Evolutionary conservation across 2,113 vertebrate genomes (phyloP).

Genomic region (Phyllostomus hastatus): DNA sequence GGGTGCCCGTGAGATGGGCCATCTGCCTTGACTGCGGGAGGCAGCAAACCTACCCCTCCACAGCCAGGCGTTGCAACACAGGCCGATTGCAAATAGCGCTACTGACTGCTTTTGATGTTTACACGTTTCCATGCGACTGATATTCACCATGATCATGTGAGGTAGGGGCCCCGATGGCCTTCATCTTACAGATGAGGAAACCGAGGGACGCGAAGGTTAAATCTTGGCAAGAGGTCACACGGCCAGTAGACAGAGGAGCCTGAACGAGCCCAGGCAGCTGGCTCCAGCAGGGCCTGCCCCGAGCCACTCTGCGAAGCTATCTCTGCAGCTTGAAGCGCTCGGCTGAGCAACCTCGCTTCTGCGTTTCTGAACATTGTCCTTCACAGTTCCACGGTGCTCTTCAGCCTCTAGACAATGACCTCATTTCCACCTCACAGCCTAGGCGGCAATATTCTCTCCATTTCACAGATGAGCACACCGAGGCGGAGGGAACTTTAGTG

Average conservation of each 20-base stretch:
- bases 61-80: background rate
- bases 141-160: background rate
- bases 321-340: background rate
- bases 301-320: background rate
- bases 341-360: background rate
- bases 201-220: background rate
- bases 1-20: background rate
- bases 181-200: conserved; percentile 24
- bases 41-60: no score
- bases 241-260: background rate
- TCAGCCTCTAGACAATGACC: background rate
- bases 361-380: background rate
- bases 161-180: background rate
- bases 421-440: background rate
- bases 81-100: background rate
- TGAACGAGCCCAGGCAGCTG: background rate
- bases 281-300: background rate
- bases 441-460: background rate
- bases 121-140: background rate
- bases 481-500: background rate
- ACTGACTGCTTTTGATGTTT: background rate
- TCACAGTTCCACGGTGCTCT: background rate
- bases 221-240: background rate
- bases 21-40: background rate
- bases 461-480: background rate